phyloP scores from a whole-genome alignment of 2,113 vertebrate genomes.

The Tachuris rubrigastra region DNA sequence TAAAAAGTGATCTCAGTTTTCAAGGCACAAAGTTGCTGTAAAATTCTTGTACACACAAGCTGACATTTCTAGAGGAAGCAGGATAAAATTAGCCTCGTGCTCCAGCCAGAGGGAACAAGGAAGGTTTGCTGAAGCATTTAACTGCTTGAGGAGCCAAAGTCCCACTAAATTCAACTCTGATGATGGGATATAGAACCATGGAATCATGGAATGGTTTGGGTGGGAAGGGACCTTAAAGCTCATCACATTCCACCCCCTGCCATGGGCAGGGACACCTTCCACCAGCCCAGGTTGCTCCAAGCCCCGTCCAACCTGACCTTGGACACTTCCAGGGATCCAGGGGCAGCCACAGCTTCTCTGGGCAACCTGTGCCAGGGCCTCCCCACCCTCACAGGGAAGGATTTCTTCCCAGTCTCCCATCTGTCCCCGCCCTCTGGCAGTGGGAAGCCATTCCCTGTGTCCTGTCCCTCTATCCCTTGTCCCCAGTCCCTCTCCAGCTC shows the following conservation, averaged over 20 bases:
- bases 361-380: background rate
- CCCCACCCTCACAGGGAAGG: background rate
- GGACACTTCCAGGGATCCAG: background rate
- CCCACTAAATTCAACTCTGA: background rate
- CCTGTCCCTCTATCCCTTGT: background rate
- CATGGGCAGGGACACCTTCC: background rate
- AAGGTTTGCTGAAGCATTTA: background rate
- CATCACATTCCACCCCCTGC: fast-evolving
- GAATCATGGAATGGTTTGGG: background rate
- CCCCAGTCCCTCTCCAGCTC: background rate
- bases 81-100: background rate
- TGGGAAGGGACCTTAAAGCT: fast-evolving
- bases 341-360: background rate
- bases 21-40: background rate
- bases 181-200: background rate
- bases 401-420: background rate
- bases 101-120: background rate
- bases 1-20: background rate
- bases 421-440: background rate
- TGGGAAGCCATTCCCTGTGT: background rate
- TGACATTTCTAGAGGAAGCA: background rate
- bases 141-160: background rate
- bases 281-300: background rate
- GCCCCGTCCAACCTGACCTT: background rate
- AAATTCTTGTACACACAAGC: background rate